Evolutionary conservation across 2,888 invertebrate genomes (phyloP).

Genomic region (Hypomecis punctinalis): DNA sequence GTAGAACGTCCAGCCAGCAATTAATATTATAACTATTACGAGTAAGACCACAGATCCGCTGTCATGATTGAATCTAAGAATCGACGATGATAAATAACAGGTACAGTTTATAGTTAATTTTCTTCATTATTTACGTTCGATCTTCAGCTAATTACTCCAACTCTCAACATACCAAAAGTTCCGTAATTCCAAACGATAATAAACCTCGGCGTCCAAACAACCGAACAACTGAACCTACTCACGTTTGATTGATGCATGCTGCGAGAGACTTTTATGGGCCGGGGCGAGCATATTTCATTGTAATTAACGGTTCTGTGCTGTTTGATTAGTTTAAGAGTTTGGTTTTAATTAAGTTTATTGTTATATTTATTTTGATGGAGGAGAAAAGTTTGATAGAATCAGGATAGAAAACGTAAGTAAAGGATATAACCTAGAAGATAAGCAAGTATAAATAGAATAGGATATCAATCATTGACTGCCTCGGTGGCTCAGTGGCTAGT

Average conservation of each 20-base stretch:
- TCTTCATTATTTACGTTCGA: neutral
- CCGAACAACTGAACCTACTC: neutral
- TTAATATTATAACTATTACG: too few species aligned
- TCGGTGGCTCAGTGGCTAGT: too few species aligned
- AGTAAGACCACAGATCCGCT: too few species aligned
- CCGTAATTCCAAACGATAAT: neutral
- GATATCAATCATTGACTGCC: too few species aligned
- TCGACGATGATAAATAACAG: too few species aligned
- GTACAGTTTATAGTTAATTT: constrained; percentile 2
- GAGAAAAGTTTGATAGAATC: neutral
- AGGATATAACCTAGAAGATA: too few species aligned
- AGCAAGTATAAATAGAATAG: too few species aligned
- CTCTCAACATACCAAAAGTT: neutral
- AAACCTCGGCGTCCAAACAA: constrained; percentile 2
- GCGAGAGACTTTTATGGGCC: constrained; percentile 16
- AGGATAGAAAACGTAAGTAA: too few species aligned
- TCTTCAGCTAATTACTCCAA: neutral
- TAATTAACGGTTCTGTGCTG: constrained; percentile 11
- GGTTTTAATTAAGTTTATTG: neutral
- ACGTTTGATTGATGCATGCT: constrained; percentile 14
- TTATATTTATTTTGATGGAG: too few species aligned
- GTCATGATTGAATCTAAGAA: too few species aligned
- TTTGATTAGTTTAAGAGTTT: constrained; percentile 12
- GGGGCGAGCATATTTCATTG: constrained; percentile 9
- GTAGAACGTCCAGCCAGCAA: too few species aligned